phyloP scores from a whole-genome alignment of 2,113 vertebrate species.

The Hystrix cristata region DNA sequence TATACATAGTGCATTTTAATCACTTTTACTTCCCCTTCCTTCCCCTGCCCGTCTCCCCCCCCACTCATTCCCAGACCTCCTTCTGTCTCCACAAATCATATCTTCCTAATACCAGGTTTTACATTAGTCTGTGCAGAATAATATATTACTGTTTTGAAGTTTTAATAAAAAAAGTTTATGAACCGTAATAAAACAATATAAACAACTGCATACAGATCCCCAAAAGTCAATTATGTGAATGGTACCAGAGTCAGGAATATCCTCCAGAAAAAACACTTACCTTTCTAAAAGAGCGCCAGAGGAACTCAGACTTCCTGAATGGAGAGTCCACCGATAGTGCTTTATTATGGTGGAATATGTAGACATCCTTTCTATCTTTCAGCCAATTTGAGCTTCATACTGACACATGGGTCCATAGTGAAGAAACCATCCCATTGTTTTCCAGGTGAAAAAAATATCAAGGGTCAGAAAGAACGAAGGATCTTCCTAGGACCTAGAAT shows the following conservation, averaged over 20 bases:
- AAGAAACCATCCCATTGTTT: background rate
- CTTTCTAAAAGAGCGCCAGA: background rate
- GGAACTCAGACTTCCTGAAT: background rate
- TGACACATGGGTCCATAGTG: background rate
- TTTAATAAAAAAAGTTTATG: background rate
- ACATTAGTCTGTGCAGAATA: background rate
- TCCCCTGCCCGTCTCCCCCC: background rate
- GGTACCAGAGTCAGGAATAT: background rate
- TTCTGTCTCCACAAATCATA: background rate
- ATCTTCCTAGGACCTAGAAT: background rate
- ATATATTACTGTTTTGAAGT: background rate
- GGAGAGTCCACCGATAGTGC: background rate
- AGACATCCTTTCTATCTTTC: background rate
- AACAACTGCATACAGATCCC: background rate
- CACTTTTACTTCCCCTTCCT: background rate
- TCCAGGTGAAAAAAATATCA: background rate
- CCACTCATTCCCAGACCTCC: background rate
- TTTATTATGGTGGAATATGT: background rate
- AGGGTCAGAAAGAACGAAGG: background rate
- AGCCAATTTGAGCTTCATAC: background rate
- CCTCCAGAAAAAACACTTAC: background rate
- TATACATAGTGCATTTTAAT: rapidly evolving
- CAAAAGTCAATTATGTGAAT: background rate
- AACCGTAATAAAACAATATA: background rate
- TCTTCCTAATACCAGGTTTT: background rate